Evolutionary conservation across 2,113 vertebrate genomes (phyloP), one percentile per base, ranked within the genome.

Genomic region (Coregonus clupeaformis): DNA sequence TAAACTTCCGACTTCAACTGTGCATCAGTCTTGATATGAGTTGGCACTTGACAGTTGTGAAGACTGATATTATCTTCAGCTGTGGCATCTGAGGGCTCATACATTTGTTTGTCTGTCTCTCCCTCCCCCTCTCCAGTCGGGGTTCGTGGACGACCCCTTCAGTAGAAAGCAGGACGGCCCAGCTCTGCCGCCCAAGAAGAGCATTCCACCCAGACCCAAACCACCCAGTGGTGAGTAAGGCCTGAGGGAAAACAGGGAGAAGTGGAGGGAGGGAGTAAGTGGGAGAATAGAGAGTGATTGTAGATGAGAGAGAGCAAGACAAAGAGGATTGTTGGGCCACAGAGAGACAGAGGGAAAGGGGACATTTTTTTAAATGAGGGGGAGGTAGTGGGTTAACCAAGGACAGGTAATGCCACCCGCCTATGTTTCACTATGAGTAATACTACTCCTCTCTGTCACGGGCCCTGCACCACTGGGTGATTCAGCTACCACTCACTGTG

Each of bases 101-200:
- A 52, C 1, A 27, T 30, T 4, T 29, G 18, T 32, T 25, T 14
- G n/a, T 64, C 45, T 32, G 4, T 14, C 91, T 93, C 9, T 72
- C 86, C 73, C 82, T 89, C 88, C 89, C 74, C 91, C 90, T 84
- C 89, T 89, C 75, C 91, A 94, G 83, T 49, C 93, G 32, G 95
- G 92, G 79, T 97, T 98, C 87, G 85, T 93, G 49, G 96, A 98
- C 0, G 97, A 98, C 82, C 96, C 95, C 74, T 99, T 98, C 92
- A 94, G 92, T 91, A 94, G 94, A 87, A 97, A 97, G 88, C 92
- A 91, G 73, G 96, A 97, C 86, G 98, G 93, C 6, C 97, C 97
- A 3, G 96, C 96, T 1, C 94, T 98, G 55, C 97, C 97, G 13
- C 97, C 97, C 9, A 99, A 98, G 93, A 98, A 97, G 86, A 95